Base-by-base conservation (phyloP, 2,797 vertebrate species). In the Choloepus didactylus region DNA sequence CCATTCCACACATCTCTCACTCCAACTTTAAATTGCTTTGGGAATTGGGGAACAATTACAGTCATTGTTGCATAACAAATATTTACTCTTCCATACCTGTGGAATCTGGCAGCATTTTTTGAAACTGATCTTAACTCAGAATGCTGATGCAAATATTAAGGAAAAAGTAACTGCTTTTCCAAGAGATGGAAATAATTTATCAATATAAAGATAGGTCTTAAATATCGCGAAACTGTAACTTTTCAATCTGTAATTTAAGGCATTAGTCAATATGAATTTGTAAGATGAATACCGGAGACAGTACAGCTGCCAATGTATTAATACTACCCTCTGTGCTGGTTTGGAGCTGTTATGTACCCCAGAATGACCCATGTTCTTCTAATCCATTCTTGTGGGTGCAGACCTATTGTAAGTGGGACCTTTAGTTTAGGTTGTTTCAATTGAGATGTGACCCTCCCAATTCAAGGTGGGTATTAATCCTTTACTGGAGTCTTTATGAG, bases 1-100 rank as follows among this genome's bases (percentile, higher is more conserved):
- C 15, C 21, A 64, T 80, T 44, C 49, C 86, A 70, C 41, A 86
- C 46, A 76, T 59, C 64, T 75, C 21, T 81, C 41, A 62, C n/a
- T 81, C 27, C 41, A 96, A 95, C 77, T 97, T 97, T 96, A 96
- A 97, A 96, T 96, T 97, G 96, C 70, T 96, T 92, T 94, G 97
- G 88, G 95, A 95, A 73, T 87, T 92, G 41, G 97, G 95, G 94
- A 89, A 90, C 72, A 96, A 84, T 97, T 92, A 95, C 25, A 89
- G 54, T 91, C 85, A 83, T 11, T 72, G 18, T 86, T 84, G 49
- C 29, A 76, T 92, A 86, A 35, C 35, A 35, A 35, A 35, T 35
- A 35, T 35, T 35, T 35, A 35, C 35, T 35, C 35, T 35, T 35
- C 35, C 35, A 35, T 35, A 35, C 35, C 35, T 35, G 35, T 35